phyloP scores from a whole-genome alignment of 2,797 vertebrate species.

The Hydrophis major region DNA sequence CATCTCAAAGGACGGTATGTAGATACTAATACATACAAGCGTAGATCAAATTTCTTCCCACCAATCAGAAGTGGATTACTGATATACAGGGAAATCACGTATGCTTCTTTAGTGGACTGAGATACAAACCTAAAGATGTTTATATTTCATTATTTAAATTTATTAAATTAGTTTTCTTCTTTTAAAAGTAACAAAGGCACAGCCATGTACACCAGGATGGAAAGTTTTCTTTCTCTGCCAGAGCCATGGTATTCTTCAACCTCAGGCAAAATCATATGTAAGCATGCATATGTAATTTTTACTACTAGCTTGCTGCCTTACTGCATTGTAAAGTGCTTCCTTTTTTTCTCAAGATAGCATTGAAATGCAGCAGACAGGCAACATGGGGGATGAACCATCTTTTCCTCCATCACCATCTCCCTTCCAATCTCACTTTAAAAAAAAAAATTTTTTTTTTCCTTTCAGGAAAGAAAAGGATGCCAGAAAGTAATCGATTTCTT shows the following conservation, averaged over 20 bases:
- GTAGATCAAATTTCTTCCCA: constrained; percentile 97
- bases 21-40: constrained; percentile 93
- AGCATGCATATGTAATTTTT: neutral
- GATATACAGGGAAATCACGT: constrained; percentile 97
- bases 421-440: neutral
- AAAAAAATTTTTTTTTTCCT: neutral
- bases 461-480: neutral
- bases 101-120: constrained; percentile 90
- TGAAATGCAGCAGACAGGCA: neutral
- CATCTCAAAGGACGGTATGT: constrained; percentile 94
- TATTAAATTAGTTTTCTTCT: neutral
- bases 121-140: constrained; percentile 81
- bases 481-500: neutral
- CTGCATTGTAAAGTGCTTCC: neutral
- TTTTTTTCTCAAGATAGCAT: neutral
- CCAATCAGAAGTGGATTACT: constrained; percentile 95
- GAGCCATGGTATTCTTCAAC: neutral
- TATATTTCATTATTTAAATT: neutral
- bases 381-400: neutral
- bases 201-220: neutral
- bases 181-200: neutral
- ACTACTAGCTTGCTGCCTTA: neutral
- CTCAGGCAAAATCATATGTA: neutral
- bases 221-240: neutral
- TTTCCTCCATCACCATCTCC: neutral